These are phyloP conservation scores for Rhamphomyia laevipes DNA, from an alignment of 2,888 invertebrate genomes.

Conservation along the genomic window DNA sequence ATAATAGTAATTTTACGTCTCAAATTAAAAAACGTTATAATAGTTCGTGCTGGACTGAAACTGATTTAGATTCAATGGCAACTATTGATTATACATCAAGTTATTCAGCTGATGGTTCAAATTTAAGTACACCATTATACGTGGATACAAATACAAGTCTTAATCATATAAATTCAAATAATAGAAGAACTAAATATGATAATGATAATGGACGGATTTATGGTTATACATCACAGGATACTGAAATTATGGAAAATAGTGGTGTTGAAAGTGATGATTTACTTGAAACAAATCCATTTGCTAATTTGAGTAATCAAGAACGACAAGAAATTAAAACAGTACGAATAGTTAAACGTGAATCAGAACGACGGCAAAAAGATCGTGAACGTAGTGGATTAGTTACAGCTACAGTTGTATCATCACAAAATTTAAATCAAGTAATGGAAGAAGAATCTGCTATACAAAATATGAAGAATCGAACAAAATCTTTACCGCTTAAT, in stretches of 20 bases:
- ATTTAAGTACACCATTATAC: slow-evolving; percentile 48
- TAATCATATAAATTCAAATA: slow-evolving; percentile 21
- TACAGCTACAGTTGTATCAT: slow-evolving; percentile 25
- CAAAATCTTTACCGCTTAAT: slow-evolving; percentile 44
- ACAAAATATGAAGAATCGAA: slow-evolving; percentile 31
- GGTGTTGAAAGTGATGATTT: slow-evolving; percentile 36
- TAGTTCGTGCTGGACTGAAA: slow-evolving; percentile 70
- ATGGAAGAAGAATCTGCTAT: slow-evolving; percentile 25
- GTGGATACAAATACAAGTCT: slow-evolving; percentile 46
- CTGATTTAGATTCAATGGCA: slow-evolving; percentile 74
- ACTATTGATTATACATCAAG: slow-evolving; percentile 59
- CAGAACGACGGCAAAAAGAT: slow-evolving; percentile 73
- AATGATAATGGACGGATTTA: slow-evolving; percentile 19
- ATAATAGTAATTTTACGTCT: slow-evolving; percentile 19
- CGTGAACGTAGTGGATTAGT: slow-evolving; percentile 48
- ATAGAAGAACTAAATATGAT: slow-evolving; percentile 27
- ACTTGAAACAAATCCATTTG: slow-evolving; percentile 31
- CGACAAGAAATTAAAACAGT: slow-evolving; percentile 88
- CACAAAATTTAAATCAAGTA: slow-evolving; percentile 37
- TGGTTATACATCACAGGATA: slow-evolving; percentile 26
- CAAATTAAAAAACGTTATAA: slow-evolving; percentile 46
- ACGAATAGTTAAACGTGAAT: slow-evolving; percentile 83
- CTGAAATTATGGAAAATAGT: slow-evolving; percentile 33
- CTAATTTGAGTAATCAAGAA: slow-evolving; percentile 59
- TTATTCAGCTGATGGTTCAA: slow-evolving; percentile 25